These are phyloP conservation scores for Cyrtodaria siliqua DNA, from an alignment of 2,888 invertebrate species.

Conservation along the genomic window DNA sequence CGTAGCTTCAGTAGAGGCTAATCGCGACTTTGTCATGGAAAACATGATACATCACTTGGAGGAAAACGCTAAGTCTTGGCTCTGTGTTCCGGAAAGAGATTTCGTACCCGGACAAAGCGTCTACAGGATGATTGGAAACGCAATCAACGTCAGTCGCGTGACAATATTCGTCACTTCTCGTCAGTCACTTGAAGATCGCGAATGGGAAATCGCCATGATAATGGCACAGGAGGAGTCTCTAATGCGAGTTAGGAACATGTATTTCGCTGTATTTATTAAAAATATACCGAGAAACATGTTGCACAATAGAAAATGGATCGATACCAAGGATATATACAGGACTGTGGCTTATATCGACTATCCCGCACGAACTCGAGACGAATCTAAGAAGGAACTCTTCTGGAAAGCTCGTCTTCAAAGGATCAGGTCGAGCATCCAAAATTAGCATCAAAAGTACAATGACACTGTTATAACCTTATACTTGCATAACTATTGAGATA, in stretches of 20 bases:
- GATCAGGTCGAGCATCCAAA: no score
- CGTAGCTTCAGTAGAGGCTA: constrained; percentile 12
- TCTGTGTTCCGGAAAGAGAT: constrained; percentile 32
- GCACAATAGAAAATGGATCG: not conserved
- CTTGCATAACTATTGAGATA: no score
- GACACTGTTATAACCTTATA: no score
- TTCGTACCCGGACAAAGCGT: constrained; percentile 46
- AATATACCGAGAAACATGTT: not conserved
- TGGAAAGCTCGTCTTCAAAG: constrained; percentile 17
- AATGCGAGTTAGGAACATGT: constrained; percentile 18
- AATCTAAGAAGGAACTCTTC: constrained; percentile 15
- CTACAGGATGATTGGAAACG: constrained; percentile 45
- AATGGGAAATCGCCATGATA: constrained; percentile 46
- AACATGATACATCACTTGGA: constrained; percentile 4
- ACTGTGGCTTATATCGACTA: constrained; percentile 14
- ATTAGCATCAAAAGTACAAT: no score
- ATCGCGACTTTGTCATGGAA: not conserved
- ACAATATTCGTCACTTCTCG: constrained; percentile 33
- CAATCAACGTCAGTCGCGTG: constrained; percentile 37
- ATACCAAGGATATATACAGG: constrained; percentile 5
- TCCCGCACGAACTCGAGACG: constrained; percentile 4
- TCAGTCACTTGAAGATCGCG: constrained; percentile 14
- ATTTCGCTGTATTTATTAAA: constrained; percentile 47
- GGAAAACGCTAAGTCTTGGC: constrained; percentile 10
- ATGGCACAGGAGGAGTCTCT: constrained; percentile 49